These are phyloP conservation scores for Drosophila parvula DNA, from an alignment of 1,140 invertebrate species.

Conservation along the genomic window DNA sequence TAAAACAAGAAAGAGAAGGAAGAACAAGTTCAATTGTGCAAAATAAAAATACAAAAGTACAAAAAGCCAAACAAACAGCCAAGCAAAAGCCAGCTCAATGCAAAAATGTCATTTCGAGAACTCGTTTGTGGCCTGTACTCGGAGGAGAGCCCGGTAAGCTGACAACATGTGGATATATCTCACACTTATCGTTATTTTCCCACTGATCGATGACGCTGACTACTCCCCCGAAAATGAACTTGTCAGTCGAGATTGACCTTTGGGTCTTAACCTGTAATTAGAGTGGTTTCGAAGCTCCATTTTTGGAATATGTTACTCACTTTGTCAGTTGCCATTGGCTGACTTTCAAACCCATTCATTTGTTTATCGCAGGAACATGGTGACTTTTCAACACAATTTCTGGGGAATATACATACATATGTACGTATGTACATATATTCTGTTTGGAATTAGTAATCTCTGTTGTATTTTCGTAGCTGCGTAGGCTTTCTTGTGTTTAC, in stretches of 20 bases:
- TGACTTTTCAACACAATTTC: not conserved
- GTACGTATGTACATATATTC: not conserved
- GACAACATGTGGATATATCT: constrained; percentile 9
- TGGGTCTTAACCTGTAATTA: not conserved
- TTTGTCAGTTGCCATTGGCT: constrained; percentile 10
- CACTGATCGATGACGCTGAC: constrained; percentile 19
- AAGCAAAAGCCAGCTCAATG: constrained; percentile 33
- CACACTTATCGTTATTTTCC: constrained; percentile 1
- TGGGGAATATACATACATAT: no score
- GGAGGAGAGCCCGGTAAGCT: constrained; percentile 71
- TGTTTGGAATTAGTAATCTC: constrained; percentile 35
- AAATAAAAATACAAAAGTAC: constrained; percentile 12
- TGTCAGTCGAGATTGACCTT: not conserved
- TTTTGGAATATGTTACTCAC: not conserved
- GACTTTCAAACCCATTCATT: constrained; percentile 12
- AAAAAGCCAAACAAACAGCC: constrained; percentile 9
- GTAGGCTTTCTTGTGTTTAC: constrained; percentile 17
- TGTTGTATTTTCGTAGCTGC: not conserved
- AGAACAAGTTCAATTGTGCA: constrained; percentile 28
- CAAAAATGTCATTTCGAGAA: constrained; percentile 76
- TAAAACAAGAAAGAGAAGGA: constrained; percentile 37
- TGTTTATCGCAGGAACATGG: not conserved
- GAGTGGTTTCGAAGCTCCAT: not conserved
- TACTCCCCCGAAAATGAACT: not conserved
- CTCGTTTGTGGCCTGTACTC: constrained; percentile 77